Evolutionary conservation across 2,888 invertebrate genomes (phyloP).

Genomic region (Osedax frankpressi): DNA sequence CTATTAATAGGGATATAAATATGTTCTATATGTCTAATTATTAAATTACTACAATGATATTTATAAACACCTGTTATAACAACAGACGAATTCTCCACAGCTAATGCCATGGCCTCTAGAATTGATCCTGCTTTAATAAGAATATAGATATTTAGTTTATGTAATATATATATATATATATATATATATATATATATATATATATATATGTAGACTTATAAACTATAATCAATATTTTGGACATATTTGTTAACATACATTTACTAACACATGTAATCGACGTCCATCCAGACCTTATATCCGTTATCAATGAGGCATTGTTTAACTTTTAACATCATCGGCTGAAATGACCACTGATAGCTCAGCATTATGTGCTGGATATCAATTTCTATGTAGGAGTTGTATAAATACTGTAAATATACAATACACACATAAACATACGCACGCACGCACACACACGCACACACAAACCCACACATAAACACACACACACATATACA

Average conservation of each 20-base stretch:
- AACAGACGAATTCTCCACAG: slow-evolving; percentile 38
- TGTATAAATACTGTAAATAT: no score
- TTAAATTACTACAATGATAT: no score
- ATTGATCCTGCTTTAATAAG: slow-evolving; percentile 32
- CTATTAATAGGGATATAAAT: no score
- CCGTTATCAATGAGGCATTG: slow-evolving; percentile 33
- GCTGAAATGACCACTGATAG: slow-evolving; percentile 36
- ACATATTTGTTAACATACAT: no score
- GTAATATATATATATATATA: neutral
- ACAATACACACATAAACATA: no score
- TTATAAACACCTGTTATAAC: slow-evolving; percentile 32
- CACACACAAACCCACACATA: no score
- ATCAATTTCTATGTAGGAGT: neutral
- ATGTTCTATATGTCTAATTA: no score
- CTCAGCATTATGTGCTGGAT: slow-evolving; percentile 37
- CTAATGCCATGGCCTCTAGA: slow-evolving; percentile 40
- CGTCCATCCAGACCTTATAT: slow-evolving; percentile 43
- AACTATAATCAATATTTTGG: no score
- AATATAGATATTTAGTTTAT: neutral
- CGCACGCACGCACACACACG: no score
- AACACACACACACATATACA: no score
- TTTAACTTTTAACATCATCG: slow-evolving; percentile 31
- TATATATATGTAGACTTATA: no score
- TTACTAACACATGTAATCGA: slow-evolving; percentile 34
- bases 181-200: neutral